Evolutionary conservation across 2,888 invertebrate genomes (phyloP).

Genomic region (Tinea pellionella): DNA sequence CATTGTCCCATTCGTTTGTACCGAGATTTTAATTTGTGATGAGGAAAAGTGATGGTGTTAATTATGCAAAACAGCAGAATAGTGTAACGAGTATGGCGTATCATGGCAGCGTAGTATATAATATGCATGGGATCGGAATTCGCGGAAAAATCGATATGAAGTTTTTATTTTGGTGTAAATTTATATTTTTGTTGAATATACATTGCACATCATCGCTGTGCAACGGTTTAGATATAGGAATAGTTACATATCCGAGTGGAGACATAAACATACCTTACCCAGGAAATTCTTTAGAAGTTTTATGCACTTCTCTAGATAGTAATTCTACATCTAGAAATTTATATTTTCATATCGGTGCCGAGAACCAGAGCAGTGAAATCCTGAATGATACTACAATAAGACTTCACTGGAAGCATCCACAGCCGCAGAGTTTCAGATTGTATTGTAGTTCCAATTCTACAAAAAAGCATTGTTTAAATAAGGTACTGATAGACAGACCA

Average conservation of each 20-base stretch:
- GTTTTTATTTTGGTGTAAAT: slow-evolving; percentile 8
- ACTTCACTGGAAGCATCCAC: slow-evolving; percentile 65
- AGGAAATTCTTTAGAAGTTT: slow-evolving; percentile 73
- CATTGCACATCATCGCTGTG: background rate
- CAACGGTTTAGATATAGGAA: slow-evolving; percentile 26
- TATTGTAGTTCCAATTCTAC: slow-evolving; percentile 58
- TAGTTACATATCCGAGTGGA: slow-evolving; percentile 63
- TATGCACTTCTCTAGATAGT: slow-evolving; percentile 67
- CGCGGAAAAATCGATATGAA: background rate
- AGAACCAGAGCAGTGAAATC: slow-evolving; percentile 42
- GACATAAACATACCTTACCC: slow-evolving; percentile 64
- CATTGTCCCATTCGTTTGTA: background rate
- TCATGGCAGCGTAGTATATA: no score
- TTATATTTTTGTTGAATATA: slow-evolving; percentile 6
- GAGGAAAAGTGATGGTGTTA: slow-evolving; percentile 3
- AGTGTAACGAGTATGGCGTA: background rate
- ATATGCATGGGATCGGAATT: background rate
- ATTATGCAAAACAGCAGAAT: slow-evolving; percentile 1
- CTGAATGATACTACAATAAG: slow-evolving; percentile 74
- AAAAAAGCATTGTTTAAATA: slow-evolving; percentile 34
- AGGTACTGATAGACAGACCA: slow-evolving; percentile 55
- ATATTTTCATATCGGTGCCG: slow-evolving; percentile 40
- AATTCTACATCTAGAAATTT: slow-evolving; percentile 48
- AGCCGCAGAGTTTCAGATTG: slow-evolving; percentile 61
- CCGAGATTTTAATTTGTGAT: background rate